Evolutionary conservation across 2,888 invertebrate species (phyloP), one percentile per base, ranked within the genome.

Genomic region (Gymnocheta viridis): DNA sequence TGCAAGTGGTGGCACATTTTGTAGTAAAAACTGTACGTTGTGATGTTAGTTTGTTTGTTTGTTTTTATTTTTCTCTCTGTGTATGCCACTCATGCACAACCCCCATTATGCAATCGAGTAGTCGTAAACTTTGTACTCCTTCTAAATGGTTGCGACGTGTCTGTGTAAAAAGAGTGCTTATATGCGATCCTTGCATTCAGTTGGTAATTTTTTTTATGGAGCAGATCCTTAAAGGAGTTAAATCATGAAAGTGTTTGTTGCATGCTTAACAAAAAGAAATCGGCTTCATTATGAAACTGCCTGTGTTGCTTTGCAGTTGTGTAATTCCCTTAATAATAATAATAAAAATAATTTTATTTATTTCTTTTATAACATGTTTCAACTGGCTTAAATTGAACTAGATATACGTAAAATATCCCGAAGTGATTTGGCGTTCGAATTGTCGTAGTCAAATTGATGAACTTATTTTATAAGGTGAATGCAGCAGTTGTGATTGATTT

Each of bases 11-110:
- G n/a, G 5, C 38, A 51, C 32, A 64, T 35, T 62, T 64, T 54
- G 22, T 72, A 79, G 56, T 66, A 62, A 62, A 47, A 76, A 14
- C 51, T 60, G 19, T 51, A 27, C 67, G 49, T 64, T 58, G 56
- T 73, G 17, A 14, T 56, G 49, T 60, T 62, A n/a, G 3, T 72
- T 49, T 32, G 44, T 10, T 64, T 62, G 27, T 54, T 6, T 6
- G 38, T 62, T 17, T 27, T 4, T 19, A 38, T 17, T 17, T 35
- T 56, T 56, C 47, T 66, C n/a, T 79, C 56, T 24, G 27, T 82
- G 35, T 54, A 47, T 78, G 83, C 76, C 80, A 81, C 62, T 84
- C 67, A 78, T 81, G 62, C 73, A 84, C 81, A 84, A 84, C 84
- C 84, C 81, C 74, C 81, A 82, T 76, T 81, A 74, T 69, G 74